Evolutionary conservation across 1,140 invertebrate genomes (phyloP).

Genomic region (Hylyphantes graminicola): DNA sequence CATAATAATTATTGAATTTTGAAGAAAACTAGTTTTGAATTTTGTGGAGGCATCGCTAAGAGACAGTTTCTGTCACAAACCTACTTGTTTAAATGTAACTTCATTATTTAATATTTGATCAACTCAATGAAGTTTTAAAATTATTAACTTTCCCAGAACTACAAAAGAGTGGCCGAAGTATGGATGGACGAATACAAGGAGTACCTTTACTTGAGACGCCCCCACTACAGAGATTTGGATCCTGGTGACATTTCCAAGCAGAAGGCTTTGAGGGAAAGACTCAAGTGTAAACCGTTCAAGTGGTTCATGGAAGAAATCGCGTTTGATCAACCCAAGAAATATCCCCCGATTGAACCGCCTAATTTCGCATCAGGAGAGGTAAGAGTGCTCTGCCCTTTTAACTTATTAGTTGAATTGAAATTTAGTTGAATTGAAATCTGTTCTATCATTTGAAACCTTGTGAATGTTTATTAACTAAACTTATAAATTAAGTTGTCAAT

Average conservation of each 20-base stretch:
- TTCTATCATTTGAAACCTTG: no score
- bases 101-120: no score
- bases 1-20: no score
- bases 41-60: no score
- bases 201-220: slow-evolving; percentile 71
- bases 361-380: slow-evolving; percentile 86
- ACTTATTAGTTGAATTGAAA: no score
- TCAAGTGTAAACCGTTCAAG: slow-evolving; percentile 75
- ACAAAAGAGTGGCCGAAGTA: slow-evolving; percentile 65
- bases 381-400: slow-evolving; percentile 57
- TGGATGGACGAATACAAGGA: slow-evolving; percentile 68
- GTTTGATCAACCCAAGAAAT: slow-evolving; percentile 91
- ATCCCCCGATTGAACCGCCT: slow-evolving; percentile 91
- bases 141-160: slow-evolving; percentile 35
- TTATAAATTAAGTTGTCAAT: no score
- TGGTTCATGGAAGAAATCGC: slow-evolving; percentile 98
- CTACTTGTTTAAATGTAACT: no score
- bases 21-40: no score
- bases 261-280: slow-evolving; percentile 65
- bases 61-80: no score
- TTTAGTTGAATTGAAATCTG: no score
- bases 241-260: slow-evolving; percentile 72
- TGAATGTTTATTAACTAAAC: no score
- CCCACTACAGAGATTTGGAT: slow-evolving; percentile 82
- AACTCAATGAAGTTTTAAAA: neutral